Base-by-base conservation (phyloP, 2,888 invertebrate species). In the Sarcophaga rosellei region DNA sequence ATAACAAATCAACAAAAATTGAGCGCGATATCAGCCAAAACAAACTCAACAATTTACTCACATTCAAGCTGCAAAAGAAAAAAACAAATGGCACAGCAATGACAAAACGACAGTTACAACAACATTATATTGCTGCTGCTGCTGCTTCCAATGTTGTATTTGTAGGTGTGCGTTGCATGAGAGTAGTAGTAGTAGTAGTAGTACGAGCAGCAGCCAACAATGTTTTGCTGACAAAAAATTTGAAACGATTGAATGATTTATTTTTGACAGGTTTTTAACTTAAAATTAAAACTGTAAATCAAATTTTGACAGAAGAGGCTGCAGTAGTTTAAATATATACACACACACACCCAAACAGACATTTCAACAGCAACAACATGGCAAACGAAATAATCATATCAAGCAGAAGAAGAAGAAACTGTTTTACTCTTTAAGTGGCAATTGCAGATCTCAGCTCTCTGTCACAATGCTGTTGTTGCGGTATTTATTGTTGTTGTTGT, bases 211-310 rank as follows among this genome's bases (percentile, higher is more conserved):
- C 78, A 74, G 84, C 84, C 87, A 85, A 85, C 78, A 86, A 84
- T 86, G 84, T 86, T 86, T 61, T 75, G 77, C 84, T 86, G 84
- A 87, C 86, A 86, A 86, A 86, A 86, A 85, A 86, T 85, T 79
- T 84, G 75, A 87, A 88, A 86, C 89, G 88, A 89, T 92, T 91
- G 92, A 92, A 92, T 91, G 91, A 91, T 91, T 91, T 91, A 91
- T 91, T 91, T 92, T 92, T 91, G 91, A 92, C 91, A 92, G 90
- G 89, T 91, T 91, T 92, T 92, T 91, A 91, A 92, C 91, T 92
- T 92, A 91, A 91, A 91, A 92, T 91, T 91, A 92, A 91, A 92
- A 90, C 92, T 88, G 91, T 92, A 92, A 91, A 92, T 91, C 92
- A 92, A 91, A 89, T 91, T 91, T 88, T 89, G 89, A 88, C 89